Percentiles rank a stretch among this genome's conserved stretches.
These are phyloP conservation scores for Lasioglossum calceatum DNA, from an alignment of 2,888 invertebrate genomes.

Conservation along the genomic window DNA sequence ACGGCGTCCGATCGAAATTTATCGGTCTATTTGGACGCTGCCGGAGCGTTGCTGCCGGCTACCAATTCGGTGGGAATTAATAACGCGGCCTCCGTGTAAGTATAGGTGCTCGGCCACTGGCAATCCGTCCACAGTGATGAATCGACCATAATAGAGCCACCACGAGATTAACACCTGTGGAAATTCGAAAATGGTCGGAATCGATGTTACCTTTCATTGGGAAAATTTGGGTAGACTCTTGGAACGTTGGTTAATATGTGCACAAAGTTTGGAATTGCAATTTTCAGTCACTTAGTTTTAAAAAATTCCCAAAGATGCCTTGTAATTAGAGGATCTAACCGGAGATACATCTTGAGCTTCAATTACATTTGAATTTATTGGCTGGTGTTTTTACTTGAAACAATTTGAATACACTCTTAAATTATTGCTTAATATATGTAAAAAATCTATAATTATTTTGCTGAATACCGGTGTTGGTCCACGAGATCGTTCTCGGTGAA, in stretches of 20 bases:
- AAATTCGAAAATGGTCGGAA: not conserved
- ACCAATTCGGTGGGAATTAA: slow-evolving; percentile 62
- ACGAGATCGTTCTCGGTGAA: not conserved
- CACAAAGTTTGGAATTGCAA: not conserved
- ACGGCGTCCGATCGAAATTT: slow-evolving; percentile 61
- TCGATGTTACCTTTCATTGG: not conserved
- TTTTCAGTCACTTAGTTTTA: not conserved
- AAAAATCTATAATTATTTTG: no score
- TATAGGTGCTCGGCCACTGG: slow-evolving; percentile 14
- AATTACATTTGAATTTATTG: not conserved
- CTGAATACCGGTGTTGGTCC: not conserved
- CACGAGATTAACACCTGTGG: not conserved
- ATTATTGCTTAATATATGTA: not conserved
- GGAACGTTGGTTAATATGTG: not conserved
- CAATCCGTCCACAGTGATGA: slow-evolving; percentile 17
- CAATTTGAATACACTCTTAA: not conserved
- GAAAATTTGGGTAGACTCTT: not conserved
- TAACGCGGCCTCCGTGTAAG: slow-evolving; percentile 42
- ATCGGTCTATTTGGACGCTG: slow-evolving; percentile 56
- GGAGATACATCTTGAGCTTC: not conserved
- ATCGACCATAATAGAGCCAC: slow-evolving; percentile 12
- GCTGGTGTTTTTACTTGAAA: no score
- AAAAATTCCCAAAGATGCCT: not conserved
- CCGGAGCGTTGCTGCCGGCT: slow-evolving; percentile 42
- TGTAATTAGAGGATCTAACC: not conserved